A percentile compares a stretch with the other conserved stretches of the same genome.
These are phyloP conservation scores for Mastacembelus armatus DNA, from an alignment of 2,797 vertebrate genomes.

Conservation along the genomic window DNA sequence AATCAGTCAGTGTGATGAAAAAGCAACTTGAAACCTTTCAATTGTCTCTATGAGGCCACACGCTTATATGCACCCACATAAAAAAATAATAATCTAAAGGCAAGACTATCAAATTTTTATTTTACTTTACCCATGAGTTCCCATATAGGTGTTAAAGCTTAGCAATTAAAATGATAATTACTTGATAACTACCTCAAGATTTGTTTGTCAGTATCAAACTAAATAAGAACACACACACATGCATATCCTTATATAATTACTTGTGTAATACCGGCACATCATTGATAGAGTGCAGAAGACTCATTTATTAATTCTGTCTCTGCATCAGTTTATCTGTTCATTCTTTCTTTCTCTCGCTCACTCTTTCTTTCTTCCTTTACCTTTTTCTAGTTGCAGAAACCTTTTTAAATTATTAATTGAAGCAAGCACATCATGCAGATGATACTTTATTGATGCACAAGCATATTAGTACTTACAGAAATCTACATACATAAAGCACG, in stretches of 20 bases:
- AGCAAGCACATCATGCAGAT: conserved; percentile 24
- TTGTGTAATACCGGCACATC: conserved; percentile 10
- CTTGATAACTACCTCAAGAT: conserved; percentile 23
- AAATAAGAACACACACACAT: neutral
- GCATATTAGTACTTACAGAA: conserved; percentile 3
- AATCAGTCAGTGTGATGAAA: conserved; percentile 48
- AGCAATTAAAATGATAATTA: conserved; percentile 58
- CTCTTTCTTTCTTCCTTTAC: neutral
- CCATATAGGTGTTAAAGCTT: conserved; percentile 32
- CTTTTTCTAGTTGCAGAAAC: neutral
- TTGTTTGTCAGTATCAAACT: conserved; percentile 16
- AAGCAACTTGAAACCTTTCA: conserved; percentile 34
- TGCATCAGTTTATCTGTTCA: neutral
- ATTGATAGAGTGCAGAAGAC: neutral
- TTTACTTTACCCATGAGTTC: conserved; percentile 29
- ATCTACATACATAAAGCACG: conserved; percentile 6
- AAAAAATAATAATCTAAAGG: conserved; percentile 15
- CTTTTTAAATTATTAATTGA: too few species aligned
- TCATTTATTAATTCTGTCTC: neutral
- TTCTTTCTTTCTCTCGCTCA: neutral
- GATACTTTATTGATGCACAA: conserved; percentile 1
- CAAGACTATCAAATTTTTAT: conserved; percentile 44
- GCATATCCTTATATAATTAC: neutral
- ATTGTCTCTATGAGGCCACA: conserved; percentile 1
- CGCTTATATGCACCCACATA: neutral